Percentiles rank a stretch among this genome's conserved stretches.
Evolutionary conservation across 2,888 invertebrate species (phyloP).

Genomic region (Ophonus ardosiacus): DNA sequence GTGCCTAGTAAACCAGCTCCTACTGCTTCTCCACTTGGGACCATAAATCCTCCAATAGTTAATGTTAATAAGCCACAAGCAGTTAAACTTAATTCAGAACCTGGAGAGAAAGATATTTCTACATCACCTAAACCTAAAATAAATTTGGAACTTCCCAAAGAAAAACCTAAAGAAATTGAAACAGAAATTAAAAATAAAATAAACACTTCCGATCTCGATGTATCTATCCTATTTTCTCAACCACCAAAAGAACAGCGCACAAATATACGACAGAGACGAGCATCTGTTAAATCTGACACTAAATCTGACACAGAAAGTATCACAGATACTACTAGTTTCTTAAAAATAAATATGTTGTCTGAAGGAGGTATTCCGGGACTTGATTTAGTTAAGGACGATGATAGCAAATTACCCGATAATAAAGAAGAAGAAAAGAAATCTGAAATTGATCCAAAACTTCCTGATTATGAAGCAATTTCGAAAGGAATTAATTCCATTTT

Average conservation of each 20-base stretch:
- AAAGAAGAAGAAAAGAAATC: slow-evolving; percentile 65
- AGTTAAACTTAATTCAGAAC: slow-evolving; percentile 1
- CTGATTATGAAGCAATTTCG: slow-evolving; percentile 80
- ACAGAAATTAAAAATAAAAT: slow-evolving; percentile 16
- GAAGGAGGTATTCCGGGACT: slow-evolving; percentile 84
- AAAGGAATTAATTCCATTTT: slow-evolving; percentile 81
- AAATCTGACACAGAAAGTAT: slow-evolving; percentile 68
- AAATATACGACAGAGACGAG: slow-evolving; percentile 60
- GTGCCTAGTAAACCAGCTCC: slow-evolving; percentile 18
- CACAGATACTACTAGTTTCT: slow-evolving; percentile 66
- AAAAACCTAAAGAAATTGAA: slow-evolving; percentile 10
- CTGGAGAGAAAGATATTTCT: slow-evolving; percentile 24
- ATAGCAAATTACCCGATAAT: slow-evolving; percentile 68
- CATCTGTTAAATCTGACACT: slow-evolving; percentile 65
- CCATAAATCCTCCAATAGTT: slow-evolving; percentile 67
- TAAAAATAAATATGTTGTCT: slow-evolving; percentile 63
- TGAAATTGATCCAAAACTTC: slow-evolving; percentile 71
- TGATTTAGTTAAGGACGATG: slow-evolving; percentile 80
- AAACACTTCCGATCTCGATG: slow-evolving; percentile 6
- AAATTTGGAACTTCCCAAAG: not conserved
- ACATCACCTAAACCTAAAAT: not conserved
- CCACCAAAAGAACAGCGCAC: slow-evolving; percentile 61
- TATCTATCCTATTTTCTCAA: slow-evolving; percentile 52
- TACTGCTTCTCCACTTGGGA: not conserved
- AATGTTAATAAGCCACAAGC: not conserved